Evolutionary conservation across 35 echinoderm and acorn worm genomes (phyloP), one percentile per base, ranked within the genome.

Genomic region (Ophioderma brevispina): DNA sequence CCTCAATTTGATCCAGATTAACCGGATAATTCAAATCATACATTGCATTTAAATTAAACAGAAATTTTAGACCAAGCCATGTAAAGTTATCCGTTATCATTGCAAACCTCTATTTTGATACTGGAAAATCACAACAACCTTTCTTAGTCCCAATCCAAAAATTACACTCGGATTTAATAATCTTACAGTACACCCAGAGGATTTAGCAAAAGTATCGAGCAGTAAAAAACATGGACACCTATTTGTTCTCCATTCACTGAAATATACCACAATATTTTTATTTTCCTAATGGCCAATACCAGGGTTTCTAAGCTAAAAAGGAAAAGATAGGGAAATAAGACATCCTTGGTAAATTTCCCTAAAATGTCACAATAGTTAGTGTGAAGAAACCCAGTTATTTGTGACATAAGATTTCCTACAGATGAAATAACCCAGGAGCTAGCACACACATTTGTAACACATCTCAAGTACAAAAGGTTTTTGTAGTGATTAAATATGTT

Each of bases 71-170:
- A n/a, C n/a, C n/a, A n/a, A n/a, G n/a, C n/a, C n/a, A n/a, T n/a
- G n/a, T n/a, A n/a, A n/a, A n/a, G n/a, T n/a, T n/a, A n/a, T n/a
- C n/a, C n/a, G n/a, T n/a, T n/a, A n/a, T n/a, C n/a, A n/a, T n/a
- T n/a, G n/a, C n/a, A n/a, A n/a, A n/a, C n/a, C n/a, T n/a, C n/a
- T n/a, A n/a, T n/a, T n/a, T n/a, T n/a, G n/a, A n/a, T n/a, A n/a
- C n/a, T n/a, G 83, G 83, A 40, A 85, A 63, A 33, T 59, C 43
- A 33, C 21, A 2, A 85, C 14, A 46, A 40, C 81, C 40, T 49
- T 46, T 83, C 18, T 49, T 83, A 15, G 6, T 33, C 11, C 81
- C 83, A 85, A 85, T 85, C 83, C 83, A 85, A 38, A n/a, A n/a
- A 85, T 85, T 8, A 52, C 49, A 21, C 64, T 52, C 18, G 83